Base-by-base conservation (phyloP, 2,113 vertebrate genomes). In the Orycteropus afer region DNA sequence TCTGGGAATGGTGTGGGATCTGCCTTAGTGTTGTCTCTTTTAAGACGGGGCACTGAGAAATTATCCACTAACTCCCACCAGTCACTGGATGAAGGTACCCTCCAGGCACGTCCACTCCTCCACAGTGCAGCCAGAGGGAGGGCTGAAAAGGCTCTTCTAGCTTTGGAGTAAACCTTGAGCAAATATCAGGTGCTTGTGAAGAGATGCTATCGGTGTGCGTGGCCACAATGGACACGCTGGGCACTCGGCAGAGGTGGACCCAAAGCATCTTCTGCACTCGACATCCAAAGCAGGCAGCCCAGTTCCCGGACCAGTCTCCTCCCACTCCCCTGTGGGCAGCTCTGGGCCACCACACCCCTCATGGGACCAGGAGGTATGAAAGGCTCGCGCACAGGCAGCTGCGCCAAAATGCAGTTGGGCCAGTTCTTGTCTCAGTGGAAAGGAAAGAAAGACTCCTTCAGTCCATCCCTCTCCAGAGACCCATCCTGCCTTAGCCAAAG, bases 201-300 rank as follows among this genome's bases (percentile, higher is more conserved):
- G 17, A 29, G 23, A 32, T 59, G 14, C 22, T 55, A 0, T 8
- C 7, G 5, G 10, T 20, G 15, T 25, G 14, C 40, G 5, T 34
- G 15, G 15, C 47, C n/a, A 18, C 10, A 10, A 15, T 51, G 7
- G 25, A 4, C 11, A 29, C 8, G 4, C 0, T 49, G 15, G 49
- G 15, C 37, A 45, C 37, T 42, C 42, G 32, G 4, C 55, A 67
- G n/a, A 47, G 17, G 55, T n/a, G 17, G 40, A 47, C 20, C 34
- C 65, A 12, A 84, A 34, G 59, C 11, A 51, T 42, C 51, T 49
- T 29, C 3, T 20, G 9, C 10, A 8, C 37, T 7, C 18, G 53
- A 5, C 27, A 2, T 2, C 5, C 34, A 74, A n/a, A n/a, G 49
- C 53, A 83, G 29, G 7, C 25, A 29, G 42, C 4, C 2, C 27